These are phyloP conservation scores for Caenorhabditis inopinata DNA, from an alignment of 1,140 invertebrate species.

Conservation along the genomic window DNA sequence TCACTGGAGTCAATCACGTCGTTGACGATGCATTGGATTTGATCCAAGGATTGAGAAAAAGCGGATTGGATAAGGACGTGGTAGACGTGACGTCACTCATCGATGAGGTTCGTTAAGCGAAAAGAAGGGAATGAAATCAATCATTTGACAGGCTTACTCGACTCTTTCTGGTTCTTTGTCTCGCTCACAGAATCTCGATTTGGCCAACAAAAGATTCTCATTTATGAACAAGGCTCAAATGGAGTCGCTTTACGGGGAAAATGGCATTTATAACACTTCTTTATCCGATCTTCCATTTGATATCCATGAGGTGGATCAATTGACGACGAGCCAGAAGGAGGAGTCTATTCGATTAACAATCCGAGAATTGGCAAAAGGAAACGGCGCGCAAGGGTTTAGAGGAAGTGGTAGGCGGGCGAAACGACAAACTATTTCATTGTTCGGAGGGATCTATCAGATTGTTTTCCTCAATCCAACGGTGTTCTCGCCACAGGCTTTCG, in stretches of 20 bases:
- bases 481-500: conserved; percentile 45
- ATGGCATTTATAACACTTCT: conserved; percentile 42
- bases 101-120: not conserved
- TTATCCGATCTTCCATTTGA: conserved; percentile 47
- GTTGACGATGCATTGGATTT: conserved; percentile 29
- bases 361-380: conserved; percentile 40
- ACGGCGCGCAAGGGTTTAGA: not conserved
- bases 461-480: not conserved
- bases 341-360: conserved; percentile 41
- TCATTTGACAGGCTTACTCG: not conserved
- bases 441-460: not conserved
- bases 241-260: conserved; percentile 37
- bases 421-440: not conserved
- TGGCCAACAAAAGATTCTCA: conserved; percentile 13
- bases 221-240: conserved; percentile 44
- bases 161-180: not conserved
- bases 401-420: not conserved
- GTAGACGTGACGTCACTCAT: conserved; percentile 19
- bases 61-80: conserved; percentile 35
- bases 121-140: too few species aligned
- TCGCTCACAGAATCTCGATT: not conserved
- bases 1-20: conserved; percentile 26
- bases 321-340: conserved; percentile 31
- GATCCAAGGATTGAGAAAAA: conserved; percentile 4
- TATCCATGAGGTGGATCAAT: conserved; percentile 40